Conservation (phyloP, 2,888 invertebrate genomes). For the Pollenia amentaria region DNA sequence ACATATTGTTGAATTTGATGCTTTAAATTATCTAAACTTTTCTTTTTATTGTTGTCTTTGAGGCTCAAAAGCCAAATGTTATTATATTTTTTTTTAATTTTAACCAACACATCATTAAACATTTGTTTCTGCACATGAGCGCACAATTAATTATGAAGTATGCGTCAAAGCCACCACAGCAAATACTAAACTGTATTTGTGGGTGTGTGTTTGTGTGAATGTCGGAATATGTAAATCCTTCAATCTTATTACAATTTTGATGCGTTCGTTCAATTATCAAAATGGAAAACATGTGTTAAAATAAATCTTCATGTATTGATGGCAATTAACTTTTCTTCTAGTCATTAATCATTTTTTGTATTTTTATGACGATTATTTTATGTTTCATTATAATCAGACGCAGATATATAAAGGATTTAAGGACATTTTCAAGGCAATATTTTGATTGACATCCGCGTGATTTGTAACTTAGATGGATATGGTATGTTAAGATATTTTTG, state of each 20-base stretch:
- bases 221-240: not conserved
- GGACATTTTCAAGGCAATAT: not conserved
- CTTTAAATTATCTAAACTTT: too few species aligned
- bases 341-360: constrained; percentile 32
- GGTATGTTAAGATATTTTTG: too few species aligned
- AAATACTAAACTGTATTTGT: too few species aligned
- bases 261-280: not conserved
- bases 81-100: not conserved
- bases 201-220: not conserved
- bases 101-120: not conserved
- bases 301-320: not conserved
- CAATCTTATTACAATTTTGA: not conserved
- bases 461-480: too few species aligned
- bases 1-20: too few species aligned
- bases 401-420: not conserved
- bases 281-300: not conserved
- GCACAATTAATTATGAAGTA: not conserved
- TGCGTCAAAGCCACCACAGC: too few species aligned
- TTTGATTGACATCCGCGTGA: not conserved
- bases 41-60: not conserved
- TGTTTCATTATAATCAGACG: constrained; percentile 3
- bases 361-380: constrained; percentile 24
- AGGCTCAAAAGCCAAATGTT: not conserved
- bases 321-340: not conserved
- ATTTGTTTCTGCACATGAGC: not conserved